These are phyloP conservation scores for Myoxocephalus aenaeus DNA, from an alignment of 2,797 vertebrate species.

Conservation along the genomic window DNA sequence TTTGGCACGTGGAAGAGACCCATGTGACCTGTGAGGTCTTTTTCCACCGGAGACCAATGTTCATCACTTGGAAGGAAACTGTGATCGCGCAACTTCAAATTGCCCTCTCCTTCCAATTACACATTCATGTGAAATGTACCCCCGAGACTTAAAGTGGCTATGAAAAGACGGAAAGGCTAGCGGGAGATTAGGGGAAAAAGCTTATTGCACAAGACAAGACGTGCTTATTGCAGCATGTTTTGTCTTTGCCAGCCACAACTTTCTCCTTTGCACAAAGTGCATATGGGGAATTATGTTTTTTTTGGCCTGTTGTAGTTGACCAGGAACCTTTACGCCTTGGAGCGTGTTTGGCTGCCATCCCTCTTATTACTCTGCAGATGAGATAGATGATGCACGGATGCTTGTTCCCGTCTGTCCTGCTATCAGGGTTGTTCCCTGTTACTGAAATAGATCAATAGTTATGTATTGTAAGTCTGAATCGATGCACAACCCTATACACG, in stretches of 20 bases:
- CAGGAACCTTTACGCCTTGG: slow-evolving; percentile 9
- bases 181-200: slow-evolving; percentile 7
- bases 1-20: neutral
- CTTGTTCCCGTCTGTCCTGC: slow-evolving; percentile 6
- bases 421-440: neutral
- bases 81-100: neutral
- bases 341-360: slow-evolving; percentile 16
- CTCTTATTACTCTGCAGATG: slow-evolving; percentile 18
- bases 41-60: slow-evolving; percentile 5
- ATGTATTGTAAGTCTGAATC: slow-evolving; percentile 1
- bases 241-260: neutral
- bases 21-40: neutral
- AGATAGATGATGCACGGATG: too few relatives aligned
- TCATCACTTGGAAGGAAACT: slow-evolving; percentile 10
- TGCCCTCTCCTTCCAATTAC: neutral
- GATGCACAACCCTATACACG: slow-evolving; percentile 2
- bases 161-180: slow-evolving; percentile 27
- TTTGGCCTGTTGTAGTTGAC: neutral
- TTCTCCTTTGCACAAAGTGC: neutral
- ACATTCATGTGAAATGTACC: neutral
- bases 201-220: slow-evolving; percentile 33
- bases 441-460: slow-evolving; percentile 7
- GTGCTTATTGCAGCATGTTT: slow-evolving; percentile 40
- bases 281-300: too few relatives aligned
- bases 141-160: slow-evolving; percentile 10